These are phyloP conservation scores for Hippasteria phrygiana DNA, from an alignment of 53 echinoderm and acorn worm genomes.

Conservation along the genomic window DNA sequence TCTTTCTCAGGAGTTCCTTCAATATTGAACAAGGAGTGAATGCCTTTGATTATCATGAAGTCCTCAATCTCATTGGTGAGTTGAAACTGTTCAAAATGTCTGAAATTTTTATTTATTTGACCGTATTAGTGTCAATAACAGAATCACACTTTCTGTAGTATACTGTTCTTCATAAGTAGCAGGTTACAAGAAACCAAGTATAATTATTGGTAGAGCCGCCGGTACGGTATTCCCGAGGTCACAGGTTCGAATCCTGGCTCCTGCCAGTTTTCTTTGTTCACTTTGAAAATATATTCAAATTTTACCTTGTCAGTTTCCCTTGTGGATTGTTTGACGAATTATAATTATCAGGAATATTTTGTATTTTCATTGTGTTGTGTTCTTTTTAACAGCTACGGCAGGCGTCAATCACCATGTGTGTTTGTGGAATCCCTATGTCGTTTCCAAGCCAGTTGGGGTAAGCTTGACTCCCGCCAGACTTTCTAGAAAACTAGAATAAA, in stretches of 20 bases:
- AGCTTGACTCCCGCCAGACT: constrained; percentile 9
- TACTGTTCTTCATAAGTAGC: too few relatives aligned
- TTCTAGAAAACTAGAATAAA: background rate
- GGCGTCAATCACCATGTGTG: constrained; percentile 97
- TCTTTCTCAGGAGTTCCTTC: constrained; percentile 80
- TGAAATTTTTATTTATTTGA: constrained; percentile 22
- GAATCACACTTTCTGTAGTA: too few relatives aligned
- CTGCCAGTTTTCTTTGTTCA: background rate
- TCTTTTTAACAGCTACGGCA: constrained; percentile 73
- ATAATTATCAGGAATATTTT: background rate
- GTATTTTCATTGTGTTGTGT: background rate
- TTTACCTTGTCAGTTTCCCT: background rate
- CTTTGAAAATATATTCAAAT: too few relatives aligned
- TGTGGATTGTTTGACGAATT: background rate
- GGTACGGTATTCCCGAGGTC: too few relatives aligned
- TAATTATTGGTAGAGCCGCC: too few relatives aligned
- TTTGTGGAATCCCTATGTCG: constrained; percentile 98
- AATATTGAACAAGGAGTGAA: constrained; percentile 95
- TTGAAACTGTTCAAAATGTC: background rate
- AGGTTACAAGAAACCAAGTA: too few relatives aligned
- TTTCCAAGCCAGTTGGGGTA: constrained; percentile 98
- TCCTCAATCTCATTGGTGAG: constrained; percentile 94
- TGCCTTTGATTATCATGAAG: constrained; percentile 94
- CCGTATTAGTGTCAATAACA: too few relatives aligned
- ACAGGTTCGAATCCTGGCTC: too few relatives aligned